Conservation (phyloP, 2,113 vertebrate genomes). For the Sclerurus mexicanus region DNA sequence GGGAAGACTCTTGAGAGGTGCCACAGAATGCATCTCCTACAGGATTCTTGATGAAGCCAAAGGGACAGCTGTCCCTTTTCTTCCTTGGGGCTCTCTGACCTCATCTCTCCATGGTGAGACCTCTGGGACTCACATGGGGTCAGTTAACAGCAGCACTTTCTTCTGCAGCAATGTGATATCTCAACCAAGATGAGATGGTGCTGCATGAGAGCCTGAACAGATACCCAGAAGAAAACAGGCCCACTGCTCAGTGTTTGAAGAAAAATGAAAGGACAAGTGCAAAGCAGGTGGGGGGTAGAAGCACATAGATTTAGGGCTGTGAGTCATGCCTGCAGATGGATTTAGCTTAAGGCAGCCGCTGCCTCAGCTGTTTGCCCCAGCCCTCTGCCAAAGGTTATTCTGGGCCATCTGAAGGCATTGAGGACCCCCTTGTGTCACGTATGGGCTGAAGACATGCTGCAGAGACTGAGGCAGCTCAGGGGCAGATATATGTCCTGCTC, state of each 20-base stretch:
- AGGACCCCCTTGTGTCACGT: background rate
- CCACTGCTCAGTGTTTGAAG: background rate
- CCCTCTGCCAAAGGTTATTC: constrained; percentile 16
- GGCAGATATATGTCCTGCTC: background rate
- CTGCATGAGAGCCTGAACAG: background rate
- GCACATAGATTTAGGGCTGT: constrained; percentile 4
- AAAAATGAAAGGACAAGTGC: constrained; percentile 7
- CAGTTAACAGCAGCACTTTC: background rate
- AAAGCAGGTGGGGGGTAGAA: constrained; percentile 7
- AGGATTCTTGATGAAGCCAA: background rate
- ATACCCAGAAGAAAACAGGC: background rate
- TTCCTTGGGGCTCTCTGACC: background rate
- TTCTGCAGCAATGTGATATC: background rate
- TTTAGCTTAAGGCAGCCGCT: background rate
- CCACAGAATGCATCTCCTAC: background rate
- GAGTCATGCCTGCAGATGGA: constrained; percentile 13
- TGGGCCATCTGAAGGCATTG: background rate
- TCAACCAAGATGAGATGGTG: background rate
- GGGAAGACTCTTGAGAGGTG: background rate
- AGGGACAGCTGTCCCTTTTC: background rate
- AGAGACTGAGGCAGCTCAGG: background rate
- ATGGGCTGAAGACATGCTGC: background rate
- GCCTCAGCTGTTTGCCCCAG: constrained; percentile 26
- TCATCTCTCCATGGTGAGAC: background rate
- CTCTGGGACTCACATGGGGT: background rate